Conservation (phyloP, 2,797 vertebrate species). For the Florisuga fusca region DNA sequence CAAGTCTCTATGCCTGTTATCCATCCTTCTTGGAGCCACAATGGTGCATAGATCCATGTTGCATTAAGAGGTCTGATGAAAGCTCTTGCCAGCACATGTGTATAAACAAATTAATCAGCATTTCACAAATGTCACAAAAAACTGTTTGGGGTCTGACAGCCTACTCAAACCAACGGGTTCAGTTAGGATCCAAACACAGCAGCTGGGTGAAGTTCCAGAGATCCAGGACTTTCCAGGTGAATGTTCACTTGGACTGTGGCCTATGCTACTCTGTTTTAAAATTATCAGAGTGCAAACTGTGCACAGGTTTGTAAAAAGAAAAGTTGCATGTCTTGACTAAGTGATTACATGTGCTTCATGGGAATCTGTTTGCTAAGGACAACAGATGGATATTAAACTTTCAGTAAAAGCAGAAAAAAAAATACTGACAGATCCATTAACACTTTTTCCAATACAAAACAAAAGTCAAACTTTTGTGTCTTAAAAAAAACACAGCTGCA, state of each 20-base stretch:
- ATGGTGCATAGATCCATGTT: fast-evolving
- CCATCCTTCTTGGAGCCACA: neutral
- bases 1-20: fast-evolving
- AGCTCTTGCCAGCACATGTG: fast-evolving
- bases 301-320: neutral
- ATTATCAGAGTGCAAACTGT: neutral
- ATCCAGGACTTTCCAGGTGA: neutral
- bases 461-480: neutral
- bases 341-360: slow-evolving; percentile 18
- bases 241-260: neutral
- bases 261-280: neutral
- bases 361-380: slow-evolving; percentile 28
- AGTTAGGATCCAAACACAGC: neutral
- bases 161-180: neutral
- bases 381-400: slow-evolving; percentile 48
- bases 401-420: slow-evolving; percentile 63
- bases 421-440: neutral
- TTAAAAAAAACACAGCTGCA: neutral
- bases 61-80: neutral
- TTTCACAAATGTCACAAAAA: neutral
- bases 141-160: neutral
- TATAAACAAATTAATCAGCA: neutral
- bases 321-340: neutral
- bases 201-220: neutral
- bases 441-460: slow-evolving; percentile 44